phyloP scores from a whole-genome alignment of 2,888 invertebrate genomes.

The Pomacea canaliculata region DNA sequence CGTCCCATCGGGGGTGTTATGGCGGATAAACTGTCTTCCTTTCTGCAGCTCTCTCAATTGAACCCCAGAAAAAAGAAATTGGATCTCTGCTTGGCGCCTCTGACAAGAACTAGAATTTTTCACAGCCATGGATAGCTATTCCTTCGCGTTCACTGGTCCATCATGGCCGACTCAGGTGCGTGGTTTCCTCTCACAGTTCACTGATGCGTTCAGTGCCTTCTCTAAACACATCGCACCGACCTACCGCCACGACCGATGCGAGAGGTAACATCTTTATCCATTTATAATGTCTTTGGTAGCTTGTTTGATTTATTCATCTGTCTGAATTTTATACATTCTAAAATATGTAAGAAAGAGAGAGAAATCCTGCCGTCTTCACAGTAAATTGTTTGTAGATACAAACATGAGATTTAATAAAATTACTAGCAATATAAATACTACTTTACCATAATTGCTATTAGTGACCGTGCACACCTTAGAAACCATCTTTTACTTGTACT shows the following conservation, averaged over 20 bases:
- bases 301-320: no score
- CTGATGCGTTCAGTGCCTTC: slow-evolving; percentile 95
- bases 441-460: no score
- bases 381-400: no score
- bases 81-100: not conserved
- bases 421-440: no score
- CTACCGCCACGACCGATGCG: slow-evolving; percentile 96
- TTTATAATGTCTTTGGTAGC: not conserved
- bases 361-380: no score
- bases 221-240: slow-evolving; percentile 95
- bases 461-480: no score
- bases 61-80: not conserved
- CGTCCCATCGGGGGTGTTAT: not conserved
- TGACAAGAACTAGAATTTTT: not conserved
- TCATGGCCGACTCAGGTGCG: slow-evolving; percentile 65
- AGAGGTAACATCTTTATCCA: slow-evolving; percentile 77
- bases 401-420: no score
- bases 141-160: slow-evolving; percentile 60
- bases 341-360: no score
- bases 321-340: no score
- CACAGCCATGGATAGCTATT: slow-evolving; percentile 43
- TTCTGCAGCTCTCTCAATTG: not conserved
- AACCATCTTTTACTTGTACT: no score
- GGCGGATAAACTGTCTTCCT: not conserved
- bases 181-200: slow-evolving; percentile 74